phyloP scores from a whole-genome alignment of 1,140 invertebrate species.

The Caenorhabditis remanei region DNA sequence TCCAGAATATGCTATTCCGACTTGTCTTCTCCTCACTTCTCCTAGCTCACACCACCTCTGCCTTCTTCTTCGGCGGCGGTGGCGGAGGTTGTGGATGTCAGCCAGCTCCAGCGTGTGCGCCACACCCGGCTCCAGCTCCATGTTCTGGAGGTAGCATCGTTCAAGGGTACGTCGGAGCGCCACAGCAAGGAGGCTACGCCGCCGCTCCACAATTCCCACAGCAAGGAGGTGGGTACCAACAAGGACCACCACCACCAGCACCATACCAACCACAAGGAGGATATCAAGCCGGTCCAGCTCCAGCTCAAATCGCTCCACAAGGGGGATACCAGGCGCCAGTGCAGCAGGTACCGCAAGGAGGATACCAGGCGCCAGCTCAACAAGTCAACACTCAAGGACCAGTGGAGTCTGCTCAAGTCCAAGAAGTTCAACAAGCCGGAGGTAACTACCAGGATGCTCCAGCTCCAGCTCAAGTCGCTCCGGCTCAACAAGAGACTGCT shows the following conservation, averaged over 20 bases:
- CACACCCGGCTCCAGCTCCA: slow-evolving; percentile 38
- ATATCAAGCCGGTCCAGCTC: not conserved
- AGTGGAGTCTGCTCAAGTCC: not conserved
- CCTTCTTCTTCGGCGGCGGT: slow-evolving; percentile 49
- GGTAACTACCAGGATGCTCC: slow-evolving; percentile 45
- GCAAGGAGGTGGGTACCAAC: slow-evolving; percentile 8
- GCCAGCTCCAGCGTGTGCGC: slow-evolving; percentile 40
- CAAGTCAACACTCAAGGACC: not conserved
- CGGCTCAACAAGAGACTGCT: slow-evolving; percentile 17
- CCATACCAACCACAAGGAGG: slow-evolving; percentile 40
- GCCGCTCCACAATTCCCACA: slow-evolving; percentile 42
- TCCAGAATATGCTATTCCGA: slow-evolving; percentile 49
- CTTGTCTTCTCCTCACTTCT: slow-evolving; percentile 42
- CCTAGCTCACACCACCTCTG: slow-evolving; percentile 6
- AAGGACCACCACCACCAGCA: not conserved
- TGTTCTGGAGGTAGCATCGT: slow-evolving; percentile 56
- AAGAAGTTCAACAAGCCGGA: slow-evolving; percentile 32
- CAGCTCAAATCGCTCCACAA: too few relatives aligned
- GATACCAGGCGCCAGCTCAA: not conserved
- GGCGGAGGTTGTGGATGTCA: slow-evolving; percentile 58
- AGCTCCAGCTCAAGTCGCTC: slow-evolving; percentile 44
- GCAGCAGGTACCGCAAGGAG: not conserved
- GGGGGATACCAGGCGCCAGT: slow-evolving; percentile 18
- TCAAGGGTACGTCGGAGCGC: slow-evolving; percentile 45
- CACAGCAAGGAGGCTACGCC: slow-evolving; percentile 35